Evolutionary conservation across 2,888 invertebrate species (phyloP).

Genomic region (Crepidodera aurea): DNA sequence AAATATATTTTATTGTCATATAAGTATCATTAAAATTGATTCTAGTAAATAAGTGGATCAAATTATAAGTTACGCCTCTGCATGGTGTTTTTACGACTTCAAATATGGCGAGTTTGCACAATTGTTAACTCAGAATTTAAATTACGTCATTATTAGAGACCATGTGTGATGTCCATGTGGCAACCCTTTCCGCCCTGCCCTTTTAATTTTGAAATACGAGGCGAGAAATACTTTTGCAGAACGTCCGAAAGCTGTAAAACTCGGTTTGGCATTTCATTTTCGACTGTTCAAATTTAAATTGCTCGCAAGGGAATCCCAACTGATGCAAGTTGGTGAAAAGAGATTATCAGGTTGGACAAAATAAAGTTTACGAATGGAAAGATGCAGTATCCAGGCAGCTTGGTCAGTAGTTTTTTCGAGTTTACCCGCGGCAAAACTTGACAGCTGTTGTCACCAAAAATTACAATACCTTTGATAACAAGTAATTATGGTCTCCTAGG

Average conservation of each 20-base stretch:
- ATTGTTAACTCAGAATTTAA: constrained; percentile 21
- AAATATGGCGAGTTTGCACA: constrained; percentile 11
- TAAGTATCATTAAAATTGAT: too few species aligned
- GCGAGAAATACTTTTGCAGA: constrained; percentile 7
- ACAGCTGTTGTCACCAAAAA: too few species aligned
- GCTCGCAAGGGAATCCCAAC: constrained; percentile 10
- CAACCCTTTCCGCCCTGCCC: constrained; percentile 5
- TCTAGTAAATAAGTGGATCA: too few species aligned
- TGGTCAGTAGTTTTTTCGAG: too few species aligned
- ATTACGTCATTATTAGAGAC: constrained; percentile 15
- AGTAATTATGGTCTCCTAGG: too few species aligned
- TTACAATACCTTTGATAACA: too few species aligned
- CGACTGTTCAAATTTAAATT: constrained; percentile 9
- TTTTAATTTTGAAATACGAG: constrained; percentile 16
- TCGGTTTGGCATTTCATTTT: constrained; percentile 15
- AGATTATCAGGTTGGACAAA: too few species aligned
- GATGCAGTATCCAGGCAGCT: too few species aligned
- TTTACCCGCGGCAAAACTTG: too few species aligned
- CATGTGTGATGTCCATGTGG: constrained; percentile 1
- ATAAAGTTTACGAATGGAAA: too few species aligned
- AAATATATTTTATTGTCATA: too few species aligned
- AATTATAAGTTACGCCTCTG: not conserved
- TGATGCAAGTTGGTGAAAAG: not conserved
- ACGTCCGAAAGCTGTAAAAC: constrained; percentile 2
- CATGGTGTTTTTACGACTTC: constrained; percentile 5